Evolutionary conservation across 64 coral and sea anemone genomes (phyloP), one percentile per base, ranked within the genome.

Genomic region (Astreopora myriophthalma): DNA sequence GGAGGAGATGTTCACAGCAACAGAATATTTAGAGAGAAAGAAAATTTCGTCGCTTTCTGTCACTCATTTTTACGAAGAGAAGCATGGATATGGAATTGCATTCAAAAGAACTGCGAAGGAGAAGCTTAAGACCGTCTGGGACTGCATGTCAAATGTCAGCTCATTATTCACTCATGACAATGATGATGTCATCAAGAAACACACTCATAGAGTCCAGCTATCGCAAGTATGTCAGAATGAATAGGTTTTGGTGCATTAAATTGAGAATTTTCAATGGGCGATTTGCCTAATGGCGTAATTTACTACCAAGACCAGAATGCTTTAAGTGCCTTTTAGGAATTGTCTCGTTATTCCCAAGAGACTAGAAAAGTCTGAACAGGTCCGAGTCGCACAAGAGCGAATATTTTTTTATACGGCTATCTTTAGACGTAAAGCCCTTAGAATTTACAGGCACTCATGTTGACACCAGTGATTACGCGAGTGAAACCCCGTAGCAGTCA

Each of bases 1-100:
- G 49, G 77, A 80, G 17, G 77, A 80, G 31, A 35, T 80, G 29
- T 80, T 61, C 20, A 33, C 48, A n/a, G 77, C 28, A 29, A 80
- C 33, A 8, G 77, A 60, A 32, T 80, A 34, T 31, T 33, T 80
- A 0, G 57, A 35, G 1, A 0, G 5, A 60, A 60, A 61, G 16
- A 6, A 22, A 14, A 29, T 31, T 51, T 22, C 48, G 29, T 30
- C 31, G 20, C 19, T 76, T 6, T 76, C 74, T 8, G 23, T 76
- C 19, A 13, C 20, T 49, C 74, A 76, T 23, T 48, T 76, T 11
- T 76, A 48, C 20, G 38, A 76, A 14, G 74, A 76, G 23, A 76
- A 76, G 40, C 74, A 49, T 27, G 74, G 40, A 26, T 76, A 27
- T 76, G 74, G 74, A 27, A 23, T 46, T 1, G 74, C 74, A 34